Conservation (phyloP, 2,888 invertebrate genomes). For the Acanthosoma haemorrhoidale region DNA sequence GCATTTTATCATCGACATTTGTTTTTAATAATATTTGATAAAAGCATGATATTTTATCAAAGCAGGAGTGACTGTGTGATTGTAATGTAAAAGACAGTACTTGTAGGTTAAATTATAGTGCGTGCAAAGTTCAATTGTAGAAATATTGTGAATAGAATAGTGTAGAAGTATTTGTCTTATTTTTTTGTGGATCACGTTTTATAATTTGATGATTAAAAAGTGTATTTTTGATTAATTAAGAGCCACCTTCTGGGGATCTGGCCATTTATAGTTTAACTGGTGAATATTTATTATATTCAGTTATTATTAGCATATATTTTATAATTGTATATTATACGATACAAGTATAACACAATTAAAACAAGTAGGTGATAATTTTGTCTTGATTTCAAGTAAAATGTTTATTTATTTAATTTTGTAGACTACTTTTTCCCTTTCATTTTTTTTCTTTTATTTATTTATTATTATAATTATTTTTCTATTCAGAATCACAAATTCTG, state of each 20-base stretch:
- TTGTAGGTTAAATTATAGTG: constrained; percentile 15
- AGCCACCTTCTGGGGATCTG: neutral
- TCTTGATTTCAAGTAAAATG: neutral
- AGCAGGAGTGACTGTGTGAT: constrained; percentile 20
- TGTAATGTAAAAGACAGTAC: constrained; percentile 24
- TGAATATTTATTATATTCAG: constrained; percentile 1
- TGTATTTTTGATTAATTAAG: neutral
- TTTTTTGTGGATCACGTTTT: constrained; percentile 9
- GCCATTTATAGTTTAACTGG: neutral
- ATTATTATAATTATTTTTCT: neutral
- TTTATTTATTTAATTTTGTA: neutral
- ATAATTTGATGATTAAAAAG: neutral
- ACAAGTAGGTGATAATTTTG: neutral
- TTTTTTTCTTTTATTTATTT: neutral
- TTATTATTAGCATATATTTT: neutral
- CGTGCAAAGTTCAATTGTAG: constrained; percentile 26
- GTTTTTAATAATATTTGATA: neutral
- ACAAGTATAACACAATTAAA: no score
- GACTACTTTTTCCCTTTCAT: neutral
- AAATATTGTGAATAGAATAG: constrained; percentile 27
- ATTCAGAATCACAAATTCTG: neutral
- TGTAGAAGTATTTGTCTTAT: neutral
- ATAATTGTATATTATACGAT: neutral
- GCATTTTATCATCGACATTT: constrained; percentile 10
- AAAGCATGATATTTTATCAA: neutral